phyloP scores from a whole-genome alignment of 1,140 invertebrate genomes.

The Gonioctena quinquepunctata region DNA sequence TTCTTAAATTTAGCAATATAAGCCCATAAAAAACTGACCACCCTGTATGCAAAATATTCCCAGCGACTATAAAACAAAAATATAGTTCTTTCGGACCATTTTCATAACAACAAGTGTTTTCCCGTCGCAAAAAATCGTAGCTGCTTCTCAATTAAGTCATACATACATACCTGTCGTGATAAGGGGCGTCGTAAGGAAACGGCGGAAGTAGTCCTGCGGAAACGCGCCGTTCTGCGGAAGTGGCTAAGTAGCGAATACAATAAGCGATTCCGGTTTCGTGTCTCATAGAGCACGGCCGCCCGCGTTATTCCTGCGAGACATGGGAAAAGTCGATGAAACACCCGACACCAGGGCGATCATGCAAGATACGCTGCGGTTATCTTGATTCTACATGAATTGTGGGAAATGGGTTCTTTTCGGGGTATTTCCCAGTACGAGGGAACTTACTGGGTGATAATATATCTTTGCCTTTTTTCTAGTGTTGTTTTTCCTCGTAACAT shows the following conservation, averaged over 20 bases:
- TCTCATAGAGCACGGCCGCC: conserved; percentile 40
- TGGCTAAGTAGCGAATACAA: conserved; percentile 52
- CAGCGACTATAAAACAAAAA: no score
- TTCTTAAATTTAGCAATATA: no score
- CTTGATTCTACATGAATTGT: not conserved
- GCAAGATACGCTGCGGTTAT: conserved; percentile 26
- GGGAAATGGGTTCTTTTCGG: conserved; percentile 10
- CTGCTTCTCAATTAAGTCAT: not conserved
- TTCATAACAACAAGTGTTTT: no score
- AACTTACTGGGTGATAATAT: no score
- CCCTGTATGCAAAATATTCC: no score
- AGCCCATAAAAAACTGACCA: no score
- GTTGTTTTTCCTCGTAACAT: no score
- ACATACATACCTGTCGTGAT: not conserved
- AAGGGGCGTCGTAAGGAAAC: conserved; percentile 40
- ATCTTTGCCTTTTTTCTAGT: no score
- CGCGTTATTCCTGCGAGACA: conserved; percentile 28
- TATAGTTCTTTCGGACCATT: no score
- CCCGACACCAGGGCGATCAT: conserved; percentile 25
- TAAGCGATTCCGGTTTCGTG: conserved; percentile 52
- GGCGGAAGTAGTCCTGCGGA: conserved; percentile 49
- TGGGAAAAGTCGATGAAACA: conserved; percentile 38
- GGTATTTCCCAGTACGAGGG: not conserved
- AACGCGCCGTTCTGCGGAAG: conserved; percentile 48
- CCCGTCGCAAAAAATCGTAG: not conserved